Evolutionary conservation across 2,888 invertebrate species (phyloP).

Genomic region (Euplexia lucipara): DNA sequence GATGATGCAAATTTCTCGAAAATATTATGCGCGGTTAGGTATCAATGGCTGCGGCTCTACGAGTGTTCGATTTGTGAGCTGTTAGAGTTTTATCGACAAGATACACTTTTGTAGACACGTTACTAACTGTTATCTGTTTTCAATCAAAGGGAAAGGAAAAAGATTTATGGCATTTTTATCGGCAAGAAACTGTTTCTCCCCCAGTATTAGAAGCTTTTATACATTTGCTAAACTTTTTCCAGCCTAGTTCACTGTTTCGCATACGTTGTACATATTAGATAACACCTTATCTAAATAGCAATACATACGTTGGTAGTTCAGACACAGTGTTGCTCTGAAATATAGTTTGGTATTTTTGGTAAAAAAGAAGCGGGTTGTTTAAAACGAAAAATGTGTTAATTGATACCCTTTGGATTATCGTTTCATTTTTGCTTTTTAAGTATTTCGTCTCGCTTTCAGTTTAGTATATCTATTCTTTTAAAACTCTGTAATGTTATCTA

Average conservation of each 20-base stretch:
- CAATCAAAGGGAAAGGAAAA: slow-evolving; percentile 51
- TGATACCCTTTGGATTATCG: too few relatives aligned
- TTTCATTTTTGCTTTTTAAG: too few relatives aligned
- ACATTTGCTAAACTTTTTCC: slow-evolving; percentile 31
- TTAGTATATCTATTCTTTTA: not conserved
- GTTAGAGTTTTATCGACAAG: slow-evolving; percentile 49
- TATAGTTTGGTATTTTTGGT: too few relatives aligned
- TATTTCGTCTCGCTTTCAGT: not conserved
- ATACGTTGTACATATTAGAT: not conserved
- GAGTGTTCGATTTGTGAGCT: slow-evolving; percentile 65
- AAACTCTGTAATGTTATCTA: not conserved
- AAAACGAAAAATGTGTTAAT: too few relatives aligned
- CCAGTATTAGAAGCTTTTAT: slow-evolving; percentile 39
- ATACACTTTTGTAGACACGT: slow-evolving; percentile 45
- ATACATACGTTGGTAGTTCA: too few relatives aligned
- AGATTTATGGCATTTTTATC: slow-evolving; percentile 60
- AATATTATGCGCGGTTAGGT: slow-evolving; percentile 78
- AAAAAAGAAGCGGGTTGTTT: too few relatives aligned
- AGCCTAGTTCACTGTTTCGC: slow-evolving; percentile 3
- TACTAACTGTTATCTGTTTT: slow-evolving; percentile 56
- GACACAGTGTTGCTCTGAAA: too few relatives aligned
- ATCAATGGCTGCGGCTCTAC: slow-evolving; percentile 73
- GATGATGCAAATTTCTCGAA: slow-evolving; percentile 82
- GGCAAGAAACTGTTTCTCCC: slow-evolving; percentile 42
- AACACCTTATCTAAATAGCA: not conserved